Base-by-base conservation (phyloP, 2,113 vertebrate species). In the Agapornis roseicollis region DNA sequence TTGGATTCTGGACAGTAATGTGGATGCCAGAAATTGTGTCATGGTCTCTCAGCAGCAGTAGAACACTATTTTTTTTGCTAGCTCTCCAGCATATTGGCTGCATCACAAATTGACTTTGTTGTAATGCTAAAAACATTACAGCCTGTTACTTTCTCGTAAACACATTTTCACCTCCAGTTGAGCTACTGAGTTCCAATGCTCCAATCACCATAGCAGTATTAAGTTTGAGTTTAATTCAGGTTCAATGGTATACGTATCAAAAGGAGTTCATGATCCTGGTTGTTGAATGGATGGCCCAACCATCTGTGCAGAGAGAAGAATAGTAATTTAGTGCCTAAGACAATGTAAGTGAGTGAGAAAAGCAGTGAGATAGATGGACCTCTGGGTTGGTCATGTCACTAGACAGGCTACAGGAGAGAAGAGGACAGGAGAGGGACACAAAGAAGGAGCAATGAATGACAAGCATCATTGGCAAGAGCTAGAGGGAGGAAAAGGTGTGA, bases 1-100 rank as follows among this genome's bases (percentile, higher is more conserved):
- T 94, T 93, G 94, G 85, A 91, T 83, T 85, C 64, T 1, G 18
- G 37, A 64, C 88, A 74, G 72, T 39, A 7, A 73, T 83, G 64
- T 35, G 52, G 29, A 41, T 93, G 92, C 96, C 96, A 97, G 88
- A 80, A 92, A 81, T 91, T 94, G 82, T 94, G 80, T 96, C 94
- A 92, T 86, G 76, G 80, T 93, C 80, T 96, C 85, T 60, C 74
- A 65, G 46, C 72, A 91, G 87, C 73, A 93, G 81, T 35, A 87
- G 50, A 68, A 35, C 77, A 25, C 71, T 60, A 28, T 46, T 64
- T 35, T 71, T 71, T 56, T 86, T 39, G n/a, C 72, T 93, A 42
- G 23, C 35, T 93, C 71, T 91, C 66, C 68, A 80, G 76, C 49
- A 7, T 37, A 53, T 83, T 96, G 82, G 76, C 82, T 46, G 24